Evolutionary conservation across 2,797 vertebrate species (phyloP).

Genomic region (Mormyrops attenuatus): DNA sequence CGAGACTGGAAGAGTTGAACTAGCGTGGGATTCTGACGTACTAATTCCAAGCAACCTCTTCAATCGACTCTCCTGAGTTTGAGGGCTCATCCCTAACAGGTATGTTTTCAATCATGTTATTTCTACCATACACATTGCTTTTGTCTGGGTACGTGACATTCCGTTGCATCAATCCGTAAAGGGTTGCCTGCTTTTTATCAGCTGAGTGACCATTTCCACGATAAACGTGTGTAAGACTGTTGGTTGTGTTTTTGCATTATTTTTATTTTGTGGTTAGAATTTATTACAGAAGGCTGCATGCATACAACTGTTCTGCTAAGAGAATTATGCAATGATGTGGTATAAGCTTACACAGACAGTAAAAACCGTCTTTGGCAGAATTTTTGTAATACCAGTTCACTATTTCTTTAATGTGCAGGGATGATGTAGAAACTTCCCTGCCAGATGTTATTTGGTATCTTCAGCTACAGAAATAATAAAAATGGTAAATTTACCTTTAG

Average conservation of each 20-base stretch:
- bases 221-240: background rate
- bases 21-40: background rate
- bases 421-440: background rate
- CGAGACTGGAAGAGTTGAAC: background rate
- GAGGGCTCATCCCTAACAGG: background rate
- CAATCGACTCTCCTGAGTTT: background rate
- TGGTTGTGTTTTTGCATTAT: background rate
- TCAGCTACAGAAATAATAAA: background rate
- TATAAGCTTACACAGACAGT: background rate
- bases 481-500: background rate
- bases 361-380: background rate
- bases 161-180: background rate
- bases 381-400: background rate
- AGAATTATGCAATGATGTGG: background rate
- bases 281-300: background rate
- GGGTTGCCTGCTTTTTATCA: background rate
- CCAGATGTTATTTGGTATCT: background rate
- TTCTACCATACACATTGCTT: background rate
- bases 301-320: background rate
- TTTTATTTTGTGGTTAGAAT: background rate
- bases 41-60: background rate
- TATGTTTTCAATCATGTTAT: background rate
- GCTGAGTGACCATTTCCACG: background rate
- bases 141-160: background rate
- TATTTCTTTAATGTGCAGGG: background rate